These are phyloP conservation scores for Alauda arvensis DNA, from an alignment of 2,797 vertebrate species.

Conservation along the genomic window DNA sequence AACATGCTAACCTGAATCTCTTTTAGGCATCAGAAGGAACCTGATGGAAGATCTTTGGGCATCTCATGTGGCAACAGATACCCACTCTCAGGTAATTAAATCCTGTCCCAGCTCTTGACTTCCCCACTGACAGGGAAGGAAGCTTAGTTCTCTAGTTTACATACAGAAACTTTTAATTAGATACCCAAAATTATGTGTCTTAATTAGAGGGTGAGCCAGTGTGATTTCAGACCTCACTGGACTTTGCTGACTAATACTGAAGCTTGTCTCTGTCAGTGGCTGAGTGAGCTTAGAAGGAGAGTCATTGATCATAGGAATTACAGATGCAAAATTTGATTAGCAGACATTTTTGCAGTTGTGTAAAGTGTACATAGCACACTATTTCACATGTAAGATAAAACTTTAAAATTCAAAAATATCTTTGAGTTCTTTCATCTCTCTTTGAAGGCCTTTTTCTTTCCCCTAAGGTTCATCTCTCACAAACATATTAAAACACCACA, in stretches of 20 bases:
- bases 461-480: neutral
- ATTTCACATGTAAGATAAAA: slow-evolving; percentile 8
- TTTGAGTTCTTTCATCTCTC: neutral
- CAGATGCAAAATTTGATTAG: neutral
- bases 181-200: neutral
- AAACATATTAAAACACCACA: slow-evolving; percentile 5
- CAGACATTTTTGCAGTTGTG: neutral
- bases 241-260: neutral
- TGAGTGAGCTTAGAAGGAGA: neutral
- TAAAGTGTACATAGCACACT: neutral
- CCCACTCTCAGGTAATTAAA: fast-evolving
- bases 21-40: neutral
- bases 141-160: neutral
- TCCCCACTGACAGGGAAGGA: neutral
- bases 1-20: neutral
- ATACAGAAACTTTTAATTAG: neutral
- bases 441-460: neutral
- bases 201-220: neutral
- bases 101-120: neutral
- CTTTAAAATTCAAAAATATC: neutral
- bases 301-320: neutral
- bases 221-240: neutral
- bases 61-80: neutral
- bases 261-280: neutral
- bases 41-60: neutral